Conservation (phyloP, 2,888 invertebrate genomes). For the Ctena decussata region DNA sequence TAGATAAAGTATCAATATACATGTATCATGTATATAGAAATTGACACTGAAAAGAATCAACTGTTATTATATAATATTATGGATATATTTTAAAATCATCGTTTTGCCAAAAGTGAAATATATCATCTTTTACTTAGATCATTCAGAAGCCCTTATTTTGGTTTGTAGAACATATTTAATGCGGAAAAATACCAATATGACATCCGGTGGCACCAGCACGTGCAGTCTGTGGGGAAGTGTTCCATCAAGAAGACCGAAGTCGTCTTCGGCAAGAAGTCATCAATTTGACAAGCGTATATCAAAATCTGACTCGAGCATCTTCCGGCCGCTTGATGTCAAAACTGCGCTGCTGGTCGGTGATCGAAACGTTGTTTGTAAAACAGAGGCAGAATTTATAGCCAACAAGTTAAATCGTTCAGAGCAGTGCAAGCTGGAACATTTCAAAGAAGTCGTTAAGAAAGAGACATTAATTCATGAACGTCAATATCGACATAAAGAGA, state of each 20-base stretch:
- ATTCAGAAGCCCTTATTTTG: too few species aligned
- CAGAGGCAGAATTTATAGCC: conserved; percentile 54
- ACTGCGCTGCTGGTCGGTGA: conserved; percentile 34
- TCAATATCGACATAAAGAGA: conserved; percentile 41
- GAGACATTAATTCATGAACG: conserved; percentile 39
- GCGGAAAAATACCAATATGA: not conserved
- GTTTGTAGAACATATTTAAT: not conserved
- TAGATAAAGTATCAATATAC: too few species aligned
- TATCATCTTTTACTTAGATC: too few species aligned
- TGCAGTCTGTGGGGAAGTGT: not conserved
- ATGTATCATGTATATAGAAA: too few species aligned
- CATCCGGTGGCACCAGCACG: not conserved
- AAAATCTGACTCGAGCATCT: not conserved
- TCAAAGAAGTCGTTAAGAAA: conserved; percentile 40
- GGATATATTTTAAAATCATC: too few species aligned
- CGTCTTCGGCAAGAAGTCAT: not conserved
- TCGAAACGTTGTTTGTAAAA: conserved; percentile 52
- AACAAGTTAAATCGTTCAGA: conserved; percentile 61
- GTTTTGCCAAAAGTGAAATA: too few species aligned
- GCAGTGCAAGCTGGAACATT: conserved; percentile 46
- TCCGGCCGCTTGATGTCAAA: not conserved
- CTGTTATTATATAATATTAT: too few species aligned
- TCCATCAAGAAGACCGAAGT: not conserved
- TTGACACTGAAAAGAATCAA: too few species aligned
- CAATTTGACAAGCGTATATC: not conserved